These are phyloP conservation scores for Scaptomyza tumidula DNA, from an alignment of 2,888 invertebrate species.

Conservation along the genomic window DNA sequence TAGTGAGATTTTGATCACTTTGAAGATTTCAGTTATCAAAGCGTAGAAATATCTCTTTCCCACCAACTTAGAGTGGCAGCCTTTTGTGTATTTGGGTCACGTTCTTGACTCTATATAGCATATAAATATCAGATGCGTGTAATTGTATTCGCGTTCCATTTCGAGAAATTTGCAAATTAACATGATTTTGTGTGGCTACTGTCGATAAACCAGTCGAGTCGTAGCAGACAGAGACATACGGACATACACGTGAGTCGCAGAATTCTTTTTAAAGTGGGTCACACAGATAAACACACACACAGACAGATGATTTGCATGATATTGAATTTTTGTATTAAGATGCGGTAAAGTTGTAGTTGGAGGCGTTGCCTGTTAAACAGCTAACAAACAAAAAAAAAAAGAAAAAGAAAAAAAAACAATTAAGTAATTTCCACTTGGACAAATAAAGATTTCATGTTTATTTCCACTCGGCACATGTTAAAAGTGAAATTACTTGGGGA, in stretches of 20 bases:
- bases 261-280: conserved; percentile 62
- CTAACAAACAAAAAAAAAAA: background rate
- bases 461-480: conserved; percentile 61
- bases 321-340: conserved; percentile 9
- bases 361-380: conserved; percentile 28
- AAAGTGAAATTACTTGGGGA: conserved; percentile 74
- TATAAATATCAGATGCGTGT: conserved; percentile 41
- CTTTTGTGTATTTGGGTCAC: conserved; percentile 78
- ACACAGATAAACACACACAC: conserved; percentile 54
- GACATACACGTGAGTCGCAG: conserved; percentile 44
- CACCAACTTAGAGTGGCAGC: conserved; percentile 32
- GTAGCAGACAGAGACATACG: conserved; percentile 13
- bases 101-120: conserved; percentile 54
- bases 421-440: conserved; percentile 71
- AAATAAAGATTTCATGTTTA: conserved; percentile 61
- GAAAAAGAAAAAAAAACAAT: conserved; percentile 57
- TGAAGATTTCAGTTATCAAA: conserved; percentile 30
- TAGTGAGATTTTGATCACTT: conserved; percentile 31
- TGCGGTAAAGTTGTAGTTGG: background rate
- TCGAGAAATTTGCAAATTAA: conserved; percentile 76
- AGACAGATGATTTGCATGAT: conserved; percentile 74
- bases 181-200: conserved; percentile 69
- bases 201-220: conserved; percentile 44
- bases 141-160: conserved; percentile 66
- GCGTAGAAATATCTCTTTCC: conserved; percentile 20